Conservation (phyloP, 2,113 vertebrate species). For the Marmota flaviventris region DNA sequence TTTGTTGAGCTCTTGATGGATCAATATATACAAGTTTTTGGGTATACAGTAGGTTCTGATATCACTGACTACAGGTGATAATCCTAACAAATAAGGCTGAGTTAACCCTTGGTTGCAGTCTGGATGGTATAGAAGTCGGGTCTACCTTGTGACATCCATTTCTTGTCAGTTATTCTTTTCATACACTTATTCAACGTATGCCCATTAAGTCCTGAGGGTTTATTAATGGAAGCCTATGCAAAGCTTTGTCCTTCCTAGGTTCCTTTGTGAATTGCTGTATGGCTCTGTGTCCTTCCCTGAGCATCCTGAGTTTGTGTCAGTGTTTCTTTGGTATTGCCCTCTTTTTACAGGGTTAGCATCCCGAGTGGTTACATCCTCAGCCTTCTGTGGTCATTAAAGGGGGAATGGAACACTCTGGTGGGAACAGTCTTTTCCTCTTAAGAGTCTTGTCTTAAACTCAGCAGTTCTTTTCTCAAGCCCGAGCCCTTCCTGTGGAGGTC, state of each 20-base stretch:
- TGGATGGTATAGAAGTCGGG: background rate
- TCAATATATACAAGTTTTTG: background rate
- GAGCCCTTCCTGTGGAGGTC: background rate
- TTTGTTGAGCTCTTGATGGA: background rate
- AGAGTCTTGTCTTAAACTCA: background rate
- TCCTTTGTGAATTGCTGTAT: background rate
- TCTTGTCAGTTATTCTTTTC: background rate
- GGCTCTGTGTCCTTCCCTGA: background rate
- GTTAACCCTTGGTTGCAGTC: background rate
- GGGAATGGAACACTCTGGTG: background rate
- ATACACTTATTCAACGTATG: background rate
- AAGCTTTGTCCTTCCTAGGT: background rate
- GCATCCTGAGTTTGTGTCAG: background rate
- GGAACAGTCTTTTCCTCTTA: background rate
- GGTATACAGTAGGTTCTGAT: background rate
- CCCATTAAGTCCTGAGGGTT: background rate
- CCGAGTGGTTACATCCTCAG: background rate
- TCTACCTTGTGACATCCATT: background rate
- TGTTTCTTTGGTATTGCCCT: background rate
- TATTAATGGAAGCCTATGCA: background rate
- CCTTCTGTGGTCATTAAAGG: background rate
- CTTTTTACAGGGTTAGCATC: background rate
- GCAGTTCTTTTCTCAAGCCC: background rate
- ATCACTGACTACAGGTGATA: background rate
- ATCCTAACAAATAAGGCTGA: background rate